These are phyloP conservation scores for Thrips palmi DNA, from an alignment of 1,140 invertebrate genomes.

Conservation along the genomic window DNA sequence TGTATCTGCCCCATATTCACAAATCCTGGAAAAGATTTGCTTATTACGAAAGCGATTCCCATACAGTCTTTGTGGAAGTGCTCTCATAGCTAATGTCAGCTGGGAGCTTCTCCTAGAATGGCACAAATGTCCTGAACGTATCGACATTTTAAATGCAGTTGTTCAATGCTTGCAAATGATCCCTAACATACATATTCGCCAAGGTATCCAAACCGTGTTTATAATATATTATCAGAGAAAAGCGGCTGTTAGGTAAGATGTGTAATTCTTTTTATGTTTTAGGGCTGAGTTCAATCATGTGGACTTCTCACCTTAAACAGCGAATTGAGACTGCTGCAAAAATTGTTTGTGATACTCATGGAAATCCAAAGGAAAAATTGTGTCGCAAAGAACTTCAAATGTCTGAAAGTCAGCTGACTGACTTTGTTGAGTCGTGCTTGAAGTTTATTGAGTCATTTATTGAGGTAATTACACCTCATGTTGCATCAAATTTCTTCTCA, in stretches of 20 bases:
- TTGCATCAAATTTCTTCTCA: slow-evolving; percentile 23
- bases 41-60: slow-evolving; percentile 59
- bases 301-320: slow-evolving; percentile 67
- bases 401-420: slow-evolving; percentile 40
- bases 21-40: slow-evolving; percentile 21
- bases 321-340: slow-evolving; percentile 50
- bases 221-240: too few species aligned
- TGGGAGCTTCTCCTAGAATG: slow-evolving; percentile 79
- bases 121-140: slow-evolving; percentile 54
- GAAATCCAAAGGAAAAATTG: slow-evolving; percentile 66
- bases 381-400: slow-evolving; percentile 56
- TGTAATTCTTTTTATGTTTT: slow-evolving; percentile 10
- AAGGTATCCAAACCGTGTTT: too few species aligned
- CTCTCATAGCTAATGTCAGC: slow-evolving; percentile 63
- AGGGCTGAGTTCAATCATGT: slow-evolving; percentile 64
- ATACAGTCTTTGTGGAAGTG: slow-evolving; percentile 58
- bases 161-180: slow-evolving; percentile 39
- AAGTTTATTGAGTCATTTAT: slow-evolving; percentile 60
- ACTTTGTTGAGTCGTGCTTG: slow-evolving; percentile 47
- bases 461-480: slow-evolving; percentile 35
- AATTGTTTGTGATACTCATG: slow-evolving; percentile 75
- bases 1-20: slow-evolving; percentile 12
- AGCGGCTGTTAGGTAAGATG: slow-evolving; percentile 5
- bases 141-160: slow-evolving; percentile 41
- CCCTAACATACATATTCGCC: slow-evolving; percentile 37